phyloP scores from a whole-genome alignment of 2,888 invertebrate species.

The Orchestes rusci region DNA sequence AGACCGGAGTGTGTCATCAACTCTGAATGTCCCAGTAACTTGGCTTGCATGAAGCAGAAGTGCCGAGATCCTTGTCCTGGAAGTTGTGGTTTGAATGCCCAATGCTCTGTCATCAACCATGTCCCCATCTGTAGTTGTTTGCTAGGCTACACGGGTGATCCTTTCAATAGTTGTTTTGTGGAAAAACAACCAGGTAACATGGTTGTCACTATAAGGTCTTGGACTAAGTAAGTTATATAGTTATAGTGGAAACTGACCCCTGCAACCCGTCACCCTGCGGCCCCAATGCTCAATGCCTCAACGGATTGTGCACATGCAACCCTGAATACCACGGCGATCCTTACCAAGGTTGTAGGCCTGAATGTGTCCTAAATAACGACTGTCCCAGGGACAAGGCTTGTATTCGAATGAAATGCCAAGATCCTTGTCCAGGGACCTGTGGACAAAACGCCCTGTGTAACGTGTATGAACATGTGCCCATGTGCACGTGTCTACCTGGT shows the following conservation, averaged over 20 bases:
- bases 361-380: slow-evolving; percentile 66
- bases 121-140: slow-evolving; percentile 69
- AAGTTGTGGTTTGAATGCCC: slow-evolving; percentile 64
- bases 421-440: slow-evolving; percentile 69
- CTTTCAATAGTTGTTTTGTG: slow-evolving; percentile 46
- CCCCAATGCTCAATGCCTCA: slow-evolving; percentile 61
- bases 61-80: slow-evolving; percentile 73
- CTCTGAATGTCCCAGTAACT: slow-evolving; percentile 64
- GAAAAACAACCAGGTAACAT: slow-evolving; percentile 38
- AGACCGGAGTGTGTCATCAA: slow-evolving; percentile 66
- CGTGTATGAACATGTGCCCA: slow-evolving; percentile 68
- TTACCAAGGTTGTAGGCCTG: slow-evolving; percentile 60
- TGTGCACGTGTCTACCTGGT: slow-evolving; percentile 64
- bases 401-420: slow-evolving; percentile 58
- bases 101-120: slow-evolving; percentile 70
- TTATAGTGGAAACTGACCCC: slow-evolving; percentile 32
- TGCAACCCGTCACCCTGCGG: slow-evolving; percentile 54
- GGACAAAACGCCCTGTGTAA: slow-evolving; percentile 65
- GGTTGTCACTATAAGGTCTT: no score
- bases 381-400: slow-evolving; percentile 64
- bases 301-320: slow-evolving; percentile 61
- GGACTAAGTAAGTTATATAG: no score
- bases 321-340: slow-evolving; percentile 65
- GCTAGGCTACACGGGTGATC: slow-evolving; percentile 61
- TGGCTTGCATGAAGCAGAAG: slow-evolving; percentile 69